Conservation (phyloP, 1,140 invertebrate genomes). For the Papilio helenus region DNA sequence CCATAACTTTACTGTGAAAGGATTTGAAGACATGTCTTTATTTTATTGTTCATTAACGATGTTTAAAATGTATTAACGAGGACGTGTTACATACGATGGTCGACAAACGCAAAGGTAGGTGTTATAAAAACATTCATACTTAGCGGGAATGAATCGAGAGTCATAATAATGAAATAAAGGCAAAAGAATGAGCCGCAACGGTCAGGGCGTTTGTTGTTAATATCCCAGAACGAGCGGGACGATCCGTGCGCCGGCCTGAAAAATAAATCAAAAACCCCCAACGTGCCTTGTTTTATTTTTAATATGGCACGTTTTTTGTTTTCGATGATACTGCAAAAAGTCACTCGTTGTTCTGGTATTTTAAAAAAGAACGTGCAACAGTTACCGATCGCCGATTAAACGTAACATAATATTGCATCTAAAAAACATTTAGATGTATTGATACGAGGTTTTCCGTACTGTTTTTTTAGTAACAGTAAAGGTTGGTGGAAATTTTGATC, state of each 20-base stretch:
- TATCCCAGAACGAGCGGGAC: constrained; percentile 44
- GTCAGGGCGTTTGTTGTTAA: constrained; percentile 45
- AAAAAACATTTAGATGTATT: neutral
- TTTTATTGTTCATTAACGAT: neutral
- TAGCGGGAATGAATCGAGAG: constrained; percentile 48
- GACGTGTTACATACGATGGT: neutral
- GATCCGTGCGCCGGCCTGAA: constrained; percentile 43
- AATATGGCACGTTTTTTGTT: constrained; percentile 35
- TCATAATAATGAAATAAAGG: constrained; percentile 62
- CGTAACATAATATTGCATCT: neutral
- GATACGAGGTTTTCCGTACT: neutral
- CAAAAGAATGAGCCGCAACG: constrained; percentile 51
- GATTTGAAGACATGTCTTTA: neutral
- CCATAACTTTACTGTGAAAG: neutral
- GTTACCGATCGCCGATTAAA: constrained; percentile 16
- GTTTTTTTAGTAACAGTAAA: neutral
- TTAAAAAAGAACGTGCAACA: constrained; percentile 7
- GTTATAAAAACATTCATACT: constrained; percentile 47
- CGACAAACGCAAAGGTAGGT: constrained; percentile 39
- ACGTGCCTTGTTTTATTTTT: constrained; percentile 26
- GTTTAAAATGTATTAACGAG: neutral
- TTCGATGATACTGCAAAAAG: constrained; percentile 33
- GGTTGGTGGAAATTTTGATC: no score
- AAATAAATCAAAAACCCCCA: constrained; percentile 42
- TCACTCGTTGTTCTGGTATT: constrained; percentile 6